Base-by-base conservation (phyloP, 2,888 invertebrate genomes). In the Gonocerus acuteangulatus region DNA sequence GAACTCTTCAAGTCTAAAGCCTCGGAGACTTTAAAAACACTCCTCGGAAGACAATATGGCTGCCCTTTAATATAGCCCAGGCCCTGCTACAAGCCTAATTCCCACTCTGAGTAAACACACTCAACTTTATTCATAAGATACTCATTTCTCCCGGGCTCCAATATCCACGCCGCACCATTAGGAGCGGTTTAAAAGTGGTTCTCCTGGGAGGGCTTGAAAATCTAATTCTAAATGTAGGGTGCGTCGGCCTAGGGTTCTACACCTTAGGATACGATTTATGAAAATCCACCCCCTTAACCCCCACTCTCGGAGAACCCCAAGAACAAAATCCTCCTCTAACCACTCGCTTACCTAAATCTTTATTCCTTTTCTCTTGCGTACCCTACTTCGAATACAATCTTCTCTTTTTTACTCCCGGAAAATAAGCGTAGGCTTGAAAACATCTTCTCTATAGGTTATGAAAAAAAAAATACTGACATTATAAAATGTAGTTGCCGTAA, bases 101-200 rank as follows among this genome's bases (percentile, higher is more conserved):
- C 61, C 61, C 52, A 48, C 45, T 23, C 52, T 54, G 22, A 36
- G 54, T 49, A 61, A 61, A 61, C 61, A 61, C 61, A 52, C 45
- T 54, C 61, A 61, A 61, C 47, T 61, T 61, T 61, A 61, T 61
- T 61, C 61, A 61, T 61, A 61, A 61, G 61, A 61, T 61, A 49
- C 36, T 61, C 61, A 61, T 61, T 61, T 54, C 61, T 61, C 27
- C n/a, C n/a, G 39, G 39, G 23, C 51, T 22, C 47, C 61, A 61
- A 61, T 61, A 61, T 52, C 61, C 61, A 11, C 6, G 13, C 2
- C n/a, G 27, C 19, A 22, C 54, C 54, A 54, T 54, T 54, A 54
- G 54, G 54, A 44, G 22, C 15, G 39, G 13, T 18, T 42, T 42
- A 42, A 48, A 48, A 18, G 44, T 9, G 27, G 27, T 27, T 27